Base-by-base conservation (phyloP, 2,113 vertebrate genomes). In the Geococcyx californianus region DNA sequence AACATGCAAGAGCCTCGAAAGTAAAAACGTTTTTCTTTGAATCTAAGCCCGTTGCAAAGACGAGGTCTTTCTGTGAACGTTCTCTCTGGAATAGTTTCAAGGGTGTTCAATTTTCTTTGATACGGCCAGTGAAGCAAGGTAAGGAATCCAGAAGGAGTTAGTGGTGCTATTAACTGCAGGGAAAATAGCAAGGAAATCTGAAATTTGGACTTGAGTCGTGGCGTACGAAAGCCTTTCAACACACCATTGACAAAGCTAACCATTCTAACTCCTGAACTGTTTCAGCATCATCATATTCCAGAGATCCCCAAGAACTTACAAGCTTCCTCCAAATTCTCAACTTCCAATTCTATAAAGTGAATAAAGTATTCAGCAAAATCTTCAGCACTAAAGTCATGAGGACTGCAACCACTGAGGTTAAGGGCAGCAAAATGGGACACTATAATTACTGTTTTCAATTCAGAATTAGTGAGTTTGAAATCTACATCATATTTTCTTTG, bases 51-150 rank as follows among this genome's bases (percentile, higher is more conserved):
- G 9, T 3, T 58, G 66, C 31, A 60, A 42, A 90, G 83, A 90
- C 0, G 0, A 6, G 44, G 47, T 68, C 83, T 89, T 76, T 68
- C 84, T 0, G 4, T 89, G 91, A 96, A 94, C 93, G 91, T 10
- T 64, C 16, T 34, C 52, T 34, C 85, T 96, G 94, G 88, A 97
- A 70, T 44, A 16, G 79, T 58, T 94, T 88, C 93, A 96, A 84
- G 72, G 89, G 47, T 80, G 72, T 93, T 96, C 94, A 17, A 91
- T 96, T 90, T 95, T 90, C 68, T 90, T 84, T 92, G 83, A 84
- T 90, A 90, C 12, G 83, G 79, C 60, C 68, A 77, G 9, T 26
- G 83, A 88, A 96, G 88, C 72, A 87, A 86, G 42, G 88, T 38
- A 42, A 95, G 80, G 90, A 90, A 86, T 72, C 68, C 92, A 78